Percentiles rank a stretch among this genome's conserved stretches.
These are phyloP conservation scores for Stichopus horrens DNA, from an alignment of 53 echinoderm and acorn worm species.

Conservation along the genomic window DNA sequence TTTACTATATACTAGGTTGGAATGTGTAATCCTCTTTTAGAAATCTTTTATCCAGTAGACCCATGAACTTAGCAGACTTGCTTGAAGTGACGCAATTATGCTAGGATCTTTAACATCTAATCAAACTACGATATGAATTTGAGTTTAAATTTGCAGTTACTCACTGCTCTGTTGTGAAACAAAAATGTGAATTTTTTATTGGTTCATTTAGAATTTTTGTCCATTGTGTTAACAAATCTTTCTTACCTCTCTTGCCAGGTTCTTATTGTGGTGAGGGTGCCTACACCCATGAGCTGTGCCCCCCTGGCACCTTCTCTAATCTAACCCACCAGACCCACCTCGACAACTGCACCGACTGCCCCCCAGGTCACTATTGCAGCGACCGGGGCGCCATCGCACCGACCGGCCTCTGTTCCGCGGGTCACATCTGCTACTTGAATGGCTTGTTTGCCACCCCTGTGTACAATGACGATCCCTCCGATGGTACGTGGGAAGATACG, in stretches of 20 bases:
- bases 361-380: constrained; percentile 76
- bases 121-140: no score
- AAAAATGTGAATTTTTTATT: no score
- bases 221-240: not conserved
- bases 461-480: constrained; percentile 86
- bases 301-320: constrained; percentile 75
- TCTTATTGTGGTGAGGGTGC: constrained; percentile 85
- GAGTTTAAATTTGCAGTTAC: no score
- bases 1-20: no score
- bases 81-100: no score
- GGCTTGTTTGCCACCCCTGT: constrained; percentile 88
- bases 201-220: no score
- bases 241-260: constrained; percentile 49
- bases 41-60: no score
- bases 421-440: constrained; percentile 81
- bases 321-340: constrained; percentile 72
- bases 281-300: constrained; percentile 79
- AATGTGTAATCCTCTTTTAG: no score
- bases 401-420: constrained; percentile 68
- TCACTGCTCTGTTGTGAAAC: no score
- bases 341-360: constrained; percentile 94
- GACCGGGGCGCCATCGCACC: constrained; percentile 66
- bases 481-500: constrained; percentile 55
- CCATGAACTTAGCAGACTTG: no score
- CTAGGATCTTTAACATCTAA: no score